Percentiles rank a stretch among this genome's conserved stretches.
Conservation (phyloP, 2,888 invertebrate genomes). For the Plebejus melissa region DNA sequence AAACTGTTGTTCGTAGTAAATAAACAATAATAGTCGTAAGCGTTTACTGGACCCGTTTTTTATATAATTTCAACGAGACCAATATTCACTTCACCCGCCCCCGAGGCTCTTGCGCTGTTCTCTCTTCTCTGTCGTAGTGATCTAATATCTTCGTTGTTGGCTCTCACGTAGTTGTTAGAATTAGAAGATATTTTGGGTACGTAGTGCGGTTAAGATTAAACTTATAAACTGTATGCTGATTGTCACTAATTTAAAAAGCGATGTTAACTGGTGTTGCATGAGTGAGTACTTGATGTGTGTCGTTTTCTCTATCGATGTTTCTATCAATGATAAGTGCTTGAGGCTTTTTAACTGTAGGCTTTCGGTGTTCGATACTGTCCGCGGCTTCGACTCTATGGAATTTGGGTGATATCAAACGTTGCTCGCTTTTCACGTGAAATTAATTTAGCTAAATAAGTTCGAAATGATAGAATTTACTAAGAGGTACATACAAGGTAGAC, state of each 20-base stretch:
- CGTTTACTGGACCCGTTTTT: conserved; percentile 50
- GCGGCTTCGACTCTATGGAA: conserved; percentile 68
- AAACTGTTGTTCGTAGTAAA: conserved; percentile 73
- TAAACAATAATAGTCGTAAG: conserved; percentile 72
- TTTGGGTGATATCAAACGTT: conserved; percentile 74
- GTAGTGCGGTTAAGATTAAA: conserved; percentile 57
- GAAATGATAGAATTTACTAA: conserved; percentile 66
- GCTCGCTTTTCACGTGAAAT: conserved; percentile 11
- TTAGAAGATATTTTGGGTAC: conserved; percentile 71
- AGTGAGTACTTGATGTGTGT: conserved; percentile 58
- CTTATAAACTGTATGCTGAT: conserved; percentile 50
- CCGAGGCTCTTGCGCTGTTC: conserved; percentile 30
- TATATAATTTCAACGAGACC: conserved; percentile 54
- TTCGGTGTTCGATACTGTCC: conserved; percentile 59
- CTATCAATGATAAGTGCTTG: conserved; percentile 52
- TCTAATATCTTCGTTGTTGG: conserved; percentile 74
- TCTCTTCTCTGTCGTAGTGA: conserved; percentile 43
- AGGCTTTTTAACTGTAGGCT: conserved; percentile 58
- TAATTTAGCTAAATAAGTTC: conserved; percentile 34
- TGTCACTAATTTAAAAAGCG: conserved; percentile 72
- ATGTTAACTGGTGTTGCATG: conserved; percentile 32
- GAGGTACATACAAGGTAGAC: conserved; percentile 80
- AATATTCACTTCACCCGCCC: conserved; percentile 41
- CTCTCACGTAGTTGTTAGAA: conserved; percentile 61
- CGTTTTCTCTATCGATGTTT: conserved; percentile 62